These are phyloP conservation scores for Otus sunia DNA, from an alignment of 2,113 vertebrate genomes.

Conservation along the genomic window DNA sequence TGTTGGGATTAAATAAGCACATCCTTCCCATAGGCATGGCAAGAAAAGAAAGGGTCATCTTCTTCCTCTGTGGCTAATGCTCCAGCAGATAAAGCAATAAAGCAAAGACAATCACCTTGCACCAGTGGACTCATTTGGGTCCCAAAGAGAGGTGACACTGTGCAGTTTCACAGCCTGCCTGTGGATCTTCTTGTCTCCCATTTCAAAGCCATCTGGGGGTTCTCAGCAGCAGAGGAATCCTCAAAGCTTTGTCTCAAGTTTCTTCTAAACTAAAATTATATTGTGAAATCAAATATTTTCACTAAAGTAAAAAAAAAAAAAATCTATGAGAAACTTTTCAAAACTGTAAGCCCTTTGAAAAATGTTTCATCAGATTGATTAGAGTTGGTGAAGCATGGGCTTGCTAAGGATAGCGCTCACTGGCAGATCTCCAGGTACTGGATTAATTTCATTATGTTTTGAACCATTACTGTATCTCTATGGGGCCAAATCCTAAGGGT, in stretches of 20 bases:
- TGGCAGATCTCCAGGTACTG: neutral
- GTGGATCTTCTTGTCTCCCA: neutral
- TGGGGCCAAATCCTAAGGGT: neutral
- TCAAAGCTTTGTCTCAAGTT: neutral
- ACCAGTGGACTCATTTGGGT: neutral
- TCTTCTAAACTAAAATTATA: neutral
- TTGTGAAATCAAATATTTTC: neutral
- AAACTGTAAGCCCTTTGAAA: neutral
- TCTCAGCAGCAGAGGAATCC: neutral
- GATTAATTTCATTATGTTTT: neutral
- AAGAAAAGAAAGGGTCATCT: neutral
- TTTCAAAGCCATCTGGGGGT: neutral
- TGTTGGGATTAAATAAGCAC: neutral
- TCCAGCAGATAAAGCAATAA: neutral
- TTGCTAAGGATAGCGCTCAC: neutral
- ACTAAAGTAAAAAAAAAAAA: neutral
- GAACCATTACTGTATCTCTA: neutral
- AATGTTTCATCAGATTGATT: neutral
- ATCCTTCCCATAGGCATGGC: neutral
- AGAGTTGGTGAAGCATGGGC: neutral
- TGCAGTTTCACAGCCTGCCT: neutral
- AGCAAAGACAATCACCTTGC: neutral
- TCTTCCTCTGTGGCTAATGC: neutral
- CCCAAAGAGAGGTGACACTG: neutral
- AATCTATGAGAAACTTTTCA: neutral